phyloP scores from a whole-genome alignment of 2,888 invertebrate species.

The Phoenoteleia sp. region DNA sequence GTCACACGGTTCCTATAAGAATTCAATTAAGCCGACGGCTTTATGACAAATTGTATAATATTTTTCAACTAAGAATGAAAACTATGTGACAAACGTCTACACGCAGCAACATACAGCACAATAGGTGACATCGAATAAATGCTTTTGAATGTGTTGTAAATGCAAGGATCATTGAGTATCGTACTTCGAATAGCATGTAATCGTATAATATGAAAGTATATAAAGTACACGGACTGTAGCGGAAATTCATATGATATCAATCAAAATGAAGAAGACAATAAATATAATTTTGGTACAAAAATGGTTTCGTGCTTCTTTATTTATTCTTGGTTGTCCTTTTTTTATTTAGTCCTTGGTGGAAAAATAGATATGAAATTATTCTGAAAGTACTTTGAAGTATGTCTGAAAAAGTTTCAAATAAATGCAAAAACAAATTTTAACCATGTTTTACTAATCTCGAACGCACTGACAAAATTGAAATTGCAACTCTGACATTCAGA shows the following conservation, averaged over 20 bases:
- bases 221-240: constrained; percentile 81
- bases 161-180: constrained; percentile 73
- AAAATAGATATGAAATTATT: no score
- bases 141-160: constrained; percentile 81
- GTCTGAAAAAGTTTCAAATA: no score
- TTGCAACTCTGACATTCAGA: no score
- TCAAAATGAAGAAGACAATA: constrained; percentile 85
- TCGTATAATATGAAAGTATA: constrained; percentile 81
- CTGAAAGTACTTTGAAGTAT: no score
- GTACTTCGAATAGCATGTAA: constrained; percentile 73
- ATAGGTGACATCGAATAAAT: constrained; percentile 78
- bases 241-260: constrained; percentile 81
- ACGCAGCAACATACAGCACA: constrained; percentile 52
- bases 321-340: background rate
- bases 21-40: constrained; percentile 62
- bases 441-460: no score
- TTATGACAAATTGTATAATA: constrained; percentile 61
- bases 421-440: no score
- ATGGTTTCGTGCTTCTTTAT: background rate
- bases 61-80: constrained; percentile 62
- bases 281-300: constrained; percentile 85
- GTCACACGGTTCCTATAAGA: constrained; percentile 70
- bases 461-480: no score
- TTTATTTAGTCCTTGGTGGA: background rate
- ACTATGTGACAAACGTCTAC: constrained; percentile 18